Evolutionary conservation across 2,797 vertebrate genomes (phyloP).

Genomic region (Jordanella pulchra): DNA sequence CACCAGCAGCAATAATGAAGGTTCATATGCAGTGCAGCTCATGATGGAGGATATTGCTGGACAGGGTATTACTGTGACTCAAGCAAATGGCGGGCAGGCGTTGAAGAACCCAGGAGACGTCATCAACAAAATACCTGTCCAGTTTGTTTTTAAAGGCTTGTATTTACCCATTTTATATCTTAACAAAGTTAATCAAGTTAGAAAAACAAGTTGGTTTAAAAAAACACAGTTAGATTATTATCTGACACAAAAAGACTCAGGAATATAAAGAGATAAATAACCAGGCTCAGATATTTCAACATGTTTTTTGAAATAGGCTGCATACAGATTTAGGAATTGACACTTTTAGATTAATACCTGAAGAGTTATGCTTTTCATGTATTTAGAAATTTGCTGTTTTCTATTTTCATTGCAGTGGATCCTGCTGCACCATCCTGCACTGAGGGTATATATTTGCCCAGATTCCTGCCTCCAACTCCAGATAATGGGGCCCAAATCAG

Average conservation of each 20-base stretch:
- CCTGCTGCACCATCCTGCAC: slow-evolving; percentile 31
- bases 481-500: slow-evolving; percentile 30
- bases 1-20: not conserved
- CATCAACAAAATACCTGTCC: slow-evolving; percentile 47
- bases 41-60: slow-evolving; percentile 55
- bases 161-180: no score
- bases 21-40: slow-evolving; percentile 10
- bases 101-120: not conserved
- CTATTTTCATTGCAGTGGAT: slow-evolving; percentile 22
- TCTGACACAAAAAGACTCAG: no score
- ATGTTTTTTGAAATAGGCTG: no score
- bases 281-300: no score
- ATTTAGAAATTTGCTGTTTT: not conserved
- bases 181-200: not conserved
- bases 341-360: no score
- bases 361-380: no score
- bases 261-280: no score
- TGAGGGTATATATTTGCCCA: slow-evolving; percentile 51
- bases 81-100: not conserved
- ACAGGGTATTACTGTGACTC: slow-evolving; percentile 27
- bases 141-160: slow-evolving; percentile 34
- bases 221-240: no score
- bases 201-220: no score
- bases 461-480: slow-evolving; percentile 56
- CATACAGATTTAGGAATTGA: no score